phyloP scores from a whole-genome alignment of 1,140 invertebrate genomes.

The Cotesia typhae region DNA sequence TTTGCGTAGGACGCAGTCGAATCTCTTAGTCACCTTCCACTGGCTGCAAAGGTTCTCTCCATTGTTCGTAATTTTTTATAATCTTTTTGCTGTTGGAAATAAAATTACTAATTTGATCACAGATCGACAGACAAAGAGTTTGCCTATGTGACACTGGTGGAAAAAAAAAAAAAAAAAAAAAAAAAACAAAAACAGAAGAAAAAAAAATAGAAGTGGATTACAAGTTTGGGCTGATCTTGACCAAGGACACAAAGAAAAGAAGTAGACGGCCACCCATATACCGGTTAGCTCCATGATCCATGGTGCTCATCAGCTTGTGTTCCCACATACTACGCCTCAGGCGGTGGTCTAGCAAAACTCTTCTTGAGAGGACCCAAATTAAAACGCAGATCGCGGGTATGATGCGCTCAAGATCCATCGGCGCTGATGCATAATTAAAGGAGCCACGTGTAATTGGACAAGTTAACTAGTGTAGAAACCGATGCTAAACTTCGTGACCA shows the following conservation, averaged over 20 bases:
- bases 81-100: too few species aligned
- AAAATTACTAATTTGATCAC: too few species aligned
- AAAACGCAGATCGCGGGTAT: slow-evolving; percentile 44
- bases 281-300: slow-evolving; percentile 42
- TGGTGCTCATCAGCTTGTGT: slow-evolving; percentile 39
- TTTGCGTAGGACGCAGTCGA: too few species aligned
- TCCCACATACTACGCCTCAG: slow-evolving; percentile 58
- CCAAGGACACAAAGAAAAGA: slow-evolving; percentile 49
- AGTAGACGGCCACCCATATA: slow-evolving; percentile 53
- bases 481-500: slow-evolving; percentile 19
- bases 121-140: not conserved
- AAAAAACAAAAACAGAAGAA: not conserved
- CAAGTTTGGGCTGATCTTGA: slow-evolving; percentile 35
- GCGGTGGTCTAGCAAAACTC: slow-evolving; percentile 52
- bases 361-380: slow-evolving; percentile 54
- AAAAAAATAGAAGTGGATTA: slow-evolving; percentile 25
- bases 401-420: slow-evolving; percentile 40
- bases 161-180: slow-evolving; percentile 34
- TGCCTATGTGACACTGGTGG: not conserved
- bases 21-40: too few species aligned
- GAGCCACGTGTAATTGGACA: slow-evolving; percentile 59
- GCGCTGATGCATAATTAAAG: slow-evolving; percentile 57
- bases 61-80: too few species aligned
- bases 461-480: not conserved
- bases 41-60: too few species aligned